A percentile compares a stretch with the other conserved stretches of the same genome.
Conservation (phyloP, 2,113 vertebrate species). For the Enhydra lutris region DNA sequence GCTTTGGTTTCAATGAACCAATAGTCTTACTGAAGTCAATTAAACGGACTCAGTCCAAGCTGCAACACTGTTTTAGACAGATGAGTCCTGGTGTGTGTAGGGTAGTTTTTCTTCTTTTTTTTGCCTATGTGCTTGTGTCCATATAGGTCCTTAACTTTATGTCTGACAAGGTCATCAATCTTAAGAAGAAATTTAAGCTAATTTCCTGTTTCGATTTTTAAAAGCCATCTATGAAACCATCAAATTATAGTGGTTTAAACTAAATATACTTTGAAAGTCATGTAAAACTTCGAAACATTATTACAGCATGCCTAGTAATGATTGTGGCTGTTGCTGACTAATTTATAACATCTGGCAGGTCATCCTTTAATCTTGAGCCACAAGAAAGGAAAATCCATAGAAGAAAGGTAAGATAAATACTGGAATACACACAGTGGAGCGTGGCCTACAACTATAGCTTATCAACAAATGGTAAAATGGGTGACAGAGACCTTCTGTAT, state of each 20-base stretch:
- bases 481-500: slow-evolving; percentile 71
- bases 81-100: slow-evolving; percentile 46
- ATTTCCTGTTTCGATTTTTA: slow-evolving; percentile 80
- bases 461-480: slow-evolving; percentile 65
- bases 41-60: slow-evolving; percentile 85
- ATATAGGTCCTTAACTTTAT: slow-evolving; percentile 67
- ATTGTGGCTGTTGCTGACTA: slow-evolving; percentile 82
- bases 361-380: slow-evolving; percentile 83
- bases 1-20: slow-evolving; percentile 93
- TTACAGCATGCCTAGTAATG: slow-evolving; percentile 80
- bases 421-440: slow-evolving; percentile 66
- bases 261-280: slow-evolving; percentile 80
- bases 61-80: slow-evolving; percentile 73
- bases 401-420: slow-evolving; percentile 80
- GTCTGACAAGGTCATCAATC: slow-evolving; percentile 75
- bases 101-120: not conserved
- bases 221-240: slow-evolving; percentile 77
- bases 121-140: slow-evolving; percentile 22
- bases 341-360: slow-evolving; percentile 84
- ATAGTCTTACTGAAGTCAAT: slow-evolving; percentile 92
- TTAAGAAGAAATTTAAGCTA: slow-evolving; percentile 78
- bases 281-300: slow-evolving; percentile 81
- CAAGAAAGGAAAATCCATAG: slow-evolving; percentile 73
- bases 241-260: slow-evolving; percentile 78
- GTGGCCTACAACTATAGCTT: slow-evolving; percentile 66